A percentile compares a stretch with the other conserved stretches of the same genome.
phyloP scores from a whole-genome alignment of 1,140 invertebrate genomes.

The Bombyx mori region ASM3026992v2 NC_085133.1:7220501-7221000 shows the following conservation, averaged over 20 bases:
- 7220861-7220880: conserved; percentile 65
- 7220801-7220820: conserved; percentile 68
- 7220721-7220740: not conserved
- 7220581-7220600: too few species aligned
- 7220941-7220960: too few species aligned
- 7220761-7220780: conserved; percentile 26
- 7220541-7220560: not conserved
- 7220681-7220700: not conserved
- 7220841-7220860: conserved; percentile 56
- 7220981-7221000: too few species aligned
- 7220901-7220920: not conserved
- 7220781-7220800: conserved; percentile 50
- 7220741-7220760: conserved; percentile 14
- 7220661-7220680: too few species aligned
- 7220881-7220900: conserved; percentile 12
- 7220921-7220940: too few species aligned
- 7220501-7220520: too few species aligned
- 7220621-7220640: too few species aligned
- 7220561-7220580: too few species aligned
- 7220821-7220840: conserved; percentile 47
- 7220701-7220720: not conserved
- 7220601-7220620: too few species aligned
- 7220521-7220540: too few species aligned
- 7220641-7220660: not conserved
- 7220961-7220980: too few species aligned